phyloP scores from a whole-genome alignment of 2,113 vertebrate species.

The Trinectes maculatus region DNA sequence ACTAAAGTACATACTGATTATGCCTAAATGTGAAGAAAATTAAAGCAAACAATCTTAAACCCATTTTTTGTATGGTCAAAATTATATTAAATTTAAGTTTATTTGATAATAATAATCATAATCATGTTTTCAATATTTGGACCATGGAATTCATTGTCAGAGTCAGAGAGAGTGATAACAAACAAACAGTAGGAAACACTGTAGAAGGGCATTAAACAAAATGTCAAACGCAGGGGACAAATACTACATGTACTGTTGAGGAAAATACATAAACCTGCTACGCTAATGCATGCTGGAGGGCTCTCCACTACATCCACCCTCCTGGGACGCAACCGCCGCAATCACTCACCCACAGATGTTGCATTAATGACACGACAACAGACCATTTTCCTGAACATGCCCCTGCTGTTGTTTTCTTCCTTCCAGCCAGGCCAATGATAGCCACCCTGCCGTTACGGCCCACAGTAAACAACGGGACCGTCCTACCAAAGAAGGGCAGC shows the following conservation, averaged over 20 bases:
- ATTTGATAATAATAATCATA: too few relatives aligned
- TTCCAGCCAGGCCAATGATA: slow-evolving; percentile 92
- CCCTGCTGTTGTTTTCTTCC: slow-evolving; percentile 30
- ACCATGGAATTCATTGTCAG: too few relatives aligned
- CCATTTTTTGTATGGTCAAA: too few relatives aligned
- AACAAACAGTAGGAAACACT: background rate
- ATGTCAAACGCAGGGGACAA: background rate
- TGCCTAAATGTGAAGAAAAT: too few relatives aligned
- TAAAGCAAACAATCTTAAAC: too few relatives aligned
- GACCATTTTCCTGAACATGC: slow-evolving; percentile 1
- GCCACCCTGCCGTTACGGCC: slow-evolving; percentile 91
- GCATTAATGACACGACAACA: background rate
- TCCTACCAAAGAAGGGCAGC: slow-evolving; percentile 94
- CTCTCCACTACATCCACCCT: background rate
- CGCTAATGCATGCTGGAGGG: slow-evolving; percentile 21
- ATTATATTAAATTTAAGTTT: too few relatives aligned
- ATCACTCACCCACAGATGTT: background rate
- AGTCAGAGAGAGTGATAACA: background rate
- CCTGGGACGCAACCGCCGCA: background rate
- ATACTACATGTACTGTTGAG: background rate
- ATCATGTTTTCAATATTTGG: too few relatives aligned
- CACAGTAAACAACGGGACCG: slow-evolving; percentile 92
- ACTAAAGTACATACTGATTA: too few relatives aligned
- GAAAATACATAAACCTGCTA: background rate
- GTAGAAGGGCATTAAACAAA: background rate